Evolutionary conservation across 2,113 vertebrate genomes (phyloP).

Genomic region (Eubucco bourcierii): DNA sequence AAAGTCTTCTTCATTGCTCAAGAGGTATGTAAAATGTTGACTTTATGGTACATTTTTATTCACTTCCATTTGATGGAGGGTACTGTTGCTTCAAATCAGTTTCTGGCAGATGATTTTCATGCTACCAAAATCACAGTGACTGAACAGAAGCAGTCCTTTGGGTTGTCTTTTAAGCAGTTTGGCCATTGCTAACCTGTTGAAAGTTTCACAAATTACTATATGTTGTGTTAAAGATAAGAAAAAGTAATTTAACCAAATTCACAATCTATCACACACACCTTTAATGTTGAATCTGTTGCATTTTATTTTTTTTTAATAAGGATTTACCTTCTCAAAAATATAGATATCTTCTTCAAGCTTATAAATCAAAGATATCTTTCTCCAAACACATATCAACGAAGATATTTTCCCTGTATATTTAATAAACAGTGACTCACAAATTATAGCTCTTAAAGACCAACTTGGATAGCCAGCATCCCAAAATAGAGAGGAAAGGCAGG

Average conservation of each 20-base stretch:
- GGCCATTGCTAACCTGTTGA: not conserved
- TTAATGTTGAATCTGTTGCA: not conserved
- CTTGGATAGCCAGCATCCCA: not conserved
- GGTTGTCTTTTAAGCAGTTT: not conserved
- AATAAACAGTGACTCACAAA: not conserved
- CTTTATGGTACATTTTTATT: not conserved
- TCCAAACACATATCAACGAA: not conserved
- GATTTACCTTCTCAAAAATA: not conserved
- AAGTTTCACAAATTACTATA: not conserved
- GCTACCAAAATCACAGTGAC: not conserved
- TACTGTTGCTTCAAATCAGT: not conserved
- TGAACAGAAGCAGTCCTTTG: not conserved
- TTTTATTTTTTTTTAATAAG: not conserved
- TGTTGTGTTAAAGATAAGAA: not conserved
- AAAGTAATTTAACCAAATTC: not conserved
- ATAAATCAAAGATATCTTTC: not conserved
- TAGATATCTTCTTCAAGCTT: not conserved
- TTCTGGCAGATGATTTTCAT: not conserved
- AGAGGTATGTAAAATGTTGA: not conserved
- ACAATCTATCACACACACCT: not conserved
- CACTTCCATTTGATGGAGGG: not conserved
- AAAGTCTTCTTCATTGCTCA: not conserved
- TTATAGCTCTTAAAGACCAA: not conserved
- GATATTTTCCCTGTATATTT: not conserved
- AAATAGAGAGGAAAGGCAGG: not conserved